A percentile compares a stretch with the other conserved stretches of the same genome.
Conservation (phyloP, 1,140 invertebrate genomes). For the Scaptomyza hsui region DNA sequence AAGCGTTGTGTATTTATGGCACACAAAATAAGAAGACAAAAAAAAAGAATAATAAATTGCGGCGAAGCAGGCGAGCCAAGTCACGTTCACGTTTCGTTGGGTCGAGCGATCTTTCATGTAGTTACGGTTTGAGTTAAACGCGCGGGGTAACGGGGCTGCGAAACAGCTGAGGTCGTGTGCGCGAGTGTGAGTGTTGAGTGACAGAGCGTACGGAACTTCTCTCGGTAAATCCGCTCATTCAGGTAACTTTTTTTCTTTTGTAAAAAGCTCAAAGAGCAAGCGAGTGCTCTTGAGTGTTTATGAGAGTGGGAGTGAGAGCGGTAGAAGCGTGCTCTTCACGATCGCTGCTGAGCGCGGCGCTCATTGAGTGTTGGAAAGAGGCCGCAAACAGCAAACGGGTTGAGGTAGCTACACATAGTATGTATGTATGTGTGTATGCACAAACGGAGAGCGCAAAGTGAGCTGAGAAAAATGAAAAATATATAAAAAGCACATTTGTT, state of each 20-base stretch:
- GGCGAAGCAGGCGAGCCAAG: constrained; percentile 41
- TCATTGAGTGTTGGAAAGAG: not conserved
- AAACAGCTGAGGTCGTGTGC: constrained; percentile 25
- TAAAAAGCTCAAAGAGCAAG: not conserved
- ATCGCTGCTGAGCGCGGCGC: constrained; percentile 20
- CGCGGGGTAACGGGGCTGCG: not conserved
- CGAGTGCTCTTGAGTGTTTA: constrained; percentile 10
- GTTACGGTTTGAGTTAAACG: not conserved
- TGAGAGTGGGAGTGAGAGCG: not conserved
- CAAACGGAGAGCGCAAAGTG: constrained; percentile 8
- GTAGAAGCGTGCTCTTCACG: constrained; percentile 3
- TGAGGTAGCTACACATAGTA: constrained; percentile 21
- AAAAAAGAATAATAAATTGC: constrained; percentile 26
- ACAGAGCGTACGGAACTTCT: not conserved
- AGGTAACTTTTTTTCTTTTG: not conserved
- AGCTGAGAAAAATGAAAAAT: constrained; percentile 24
- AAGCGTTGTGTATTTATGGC: constrained; percentile 45
- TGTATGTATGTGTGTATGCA: constrained; percentile 3
- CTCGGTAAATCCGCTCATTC: no score
- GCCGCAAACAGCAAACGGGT: constrained; percentile 27
- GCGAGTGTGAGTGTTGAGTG: constrained; percentile 5
- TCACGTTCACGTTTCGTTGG: constrained; percentile 67
- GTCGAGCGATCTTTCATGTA: constrained; percentile 33
- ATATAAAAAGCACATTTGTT: constrained; percentile 49
- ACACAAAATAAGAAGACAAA: constrained; percentile 38